Conservation (phyloP, 2,113 vertebrate genomes). For the Paedocypris sp. region DNA sequence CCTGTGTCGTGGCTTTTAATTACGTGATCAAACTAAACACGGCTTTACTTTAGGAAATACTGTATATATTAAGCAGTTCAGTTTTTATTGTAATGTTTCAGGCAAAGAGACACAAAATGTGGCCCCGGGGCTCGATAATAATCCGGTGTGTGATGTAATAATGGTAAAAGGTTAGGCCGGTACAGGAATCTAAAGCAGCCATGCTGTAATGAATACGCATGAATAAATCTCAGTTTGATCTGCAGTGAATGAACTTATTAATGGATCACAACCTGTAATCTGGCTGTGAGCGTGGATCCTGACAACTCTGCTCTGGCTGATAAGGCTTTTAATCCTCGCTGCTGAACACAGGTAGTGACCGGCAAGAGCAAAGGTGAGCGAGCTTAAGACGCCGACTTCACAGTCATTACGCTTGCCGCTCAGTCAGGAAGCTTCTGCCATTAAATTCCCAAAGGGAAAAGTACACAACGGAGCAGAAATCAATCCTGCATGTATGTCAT, state of each 20-base stretch:
- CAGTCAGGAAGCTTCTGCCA: neutral
- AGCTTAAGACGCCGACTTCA: conserved; percentile 5
- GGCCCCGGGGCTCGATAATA: no score
- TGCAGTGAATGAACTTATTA: neutral
- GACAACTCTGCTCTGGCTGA: conserved; percentile 15
- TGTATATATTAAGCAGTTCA: no score
- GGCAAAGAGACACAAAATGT: no score
- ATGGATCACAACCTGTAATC: conserved; percentile 31
- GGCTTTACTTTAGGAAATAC: no score
- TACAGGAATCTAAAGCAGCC: no score
- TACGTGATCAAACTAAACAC: no score
- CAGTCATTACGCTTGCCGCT: neutral
- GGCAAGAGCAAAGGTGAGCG: conserved; percentile 8
- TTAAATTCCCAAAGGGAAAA: neutral
- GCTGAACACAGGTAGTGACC: conserved; percentile 18
- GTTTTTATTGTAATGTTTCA: no score
- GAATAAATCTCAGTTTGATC: conserved; percentile 24
- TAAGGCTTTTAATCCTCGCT: conserved; percentile 33
- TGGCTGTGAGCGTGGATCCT: conserved; percentile 32
- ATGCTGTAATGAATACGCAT: neutral
- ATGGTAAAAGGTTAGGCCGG: no score
- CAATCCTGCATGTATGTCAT: neutral
- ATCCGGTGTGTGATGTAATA: no score
- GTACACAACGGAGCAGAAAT: neutral
- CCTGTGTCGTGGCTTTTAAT: no score